phyloP scores from a whole-genome alignment of 2,113 vertebrate genomes.

The Hemiprocne comata region DNA sequence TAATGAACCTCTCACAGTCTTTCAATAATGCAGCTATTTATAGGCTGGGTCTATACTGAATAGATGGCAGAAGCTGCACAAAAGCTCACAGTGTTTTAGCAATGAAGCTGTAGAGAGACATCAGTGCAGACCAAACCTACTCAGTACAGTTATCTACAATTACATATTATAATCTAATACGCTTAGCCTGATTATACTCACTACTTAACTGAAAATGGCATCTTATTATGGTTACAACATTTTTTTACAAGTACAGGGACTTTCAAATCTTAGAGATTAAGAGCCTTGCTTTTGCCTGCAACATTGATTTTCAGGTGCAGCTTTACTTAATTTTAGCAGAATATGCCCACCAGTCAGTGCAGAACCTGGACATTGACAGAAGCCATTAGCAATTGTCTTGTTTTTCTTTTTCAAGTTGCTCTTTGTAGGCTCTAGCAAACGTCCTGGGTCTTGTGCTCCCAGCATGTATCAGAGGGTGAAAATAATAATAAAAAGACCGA shows the following conservation, averaged over 20 bases:
- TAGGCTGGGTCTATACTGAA: constrained; percentile 6
- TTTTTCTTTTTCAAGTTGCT: background rate
- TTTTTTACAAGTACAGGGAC: background rate
- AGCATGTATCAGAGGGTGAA: background rate
- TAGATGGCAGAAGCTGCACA: constrained; percentile 24
- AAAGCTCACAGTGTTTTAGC: constrained; percentile 22
- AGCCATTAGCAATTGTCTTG: background rate
- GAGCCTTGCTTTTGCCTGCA: background rate
- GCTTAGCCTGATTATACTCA: background rate
- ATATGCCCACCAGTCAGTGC: background rate
- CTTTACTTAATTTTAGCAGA: background rate
- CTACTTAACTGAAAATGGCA: background rate
- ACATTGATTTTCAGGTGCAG: background rate
- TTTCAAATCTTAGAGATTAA: background rate
- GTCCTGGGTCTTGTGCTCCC: background rate
- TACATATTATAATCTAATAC: background rate
- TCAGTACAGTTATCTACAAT: background rate
- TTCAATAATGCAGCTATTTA: constrained; percentile 36
- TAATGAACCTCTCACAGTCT: constrained; percentile 28
- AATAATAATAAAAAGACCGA: background rate
- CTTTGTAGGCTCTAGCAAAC: background rate
- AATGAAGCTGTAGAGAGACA: background rate
- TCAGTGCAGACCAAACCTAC: background rate
- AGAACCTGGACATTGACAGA: background rate
- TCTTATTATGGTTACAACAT: background rate